Base-by-base conservation (phyloP, 2,113 vertebrate genomes). In the Muntiacus muntjak region DNA sequence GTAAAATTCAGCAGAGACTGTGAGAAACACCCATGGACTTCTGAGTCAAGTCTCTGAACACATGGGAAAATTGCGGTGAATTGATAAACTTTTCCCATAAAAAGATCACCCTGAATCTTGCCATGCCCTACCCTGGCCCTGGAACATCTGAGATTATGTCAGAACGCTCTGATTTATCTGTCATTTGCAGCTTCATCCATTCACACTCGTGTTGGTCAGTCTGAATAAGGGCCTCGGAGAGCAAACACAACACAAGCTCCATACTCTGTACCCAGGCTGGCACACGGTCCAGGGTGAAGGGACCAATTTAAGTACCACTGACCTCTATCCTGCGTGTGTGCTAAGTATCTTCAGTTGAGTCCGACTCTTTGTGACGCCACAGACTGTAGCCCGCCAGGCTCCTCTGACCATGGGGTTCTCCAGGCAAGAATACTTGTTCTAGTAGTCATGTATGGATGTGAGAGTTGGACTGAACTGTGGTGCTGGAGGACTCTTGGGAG, bases 211-310 rank as follows among this genome's bases (percentile, higher is more conserved):
- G 14, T 9, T 16, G 5, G 1, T 55, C 43, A 83, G 14, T 36
- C n/a, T 23, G 45, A 45, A 14, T 12, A 10, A 81, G 60, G 50
- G 8, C 30, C 76, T 17, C 15, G 5, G 13, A 11, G 21, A 25
- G 6, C 28, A 26, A 16, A 12, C 19, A 15, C 50, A 7, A 21
- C 21, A 16, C 16, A 14, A 40, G 33, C 57, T 47, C 17, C 33
- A 2, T 6, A 4, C 1, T 45, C 7, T 8, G 17, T 0, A 21
- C 5, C n/a, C 11, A 25, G 74, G 36, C 19, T 21, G 13, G 11
- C 13, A 14, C 21, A 26, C 0, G 0, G 45, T 1, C 1, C 21
- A 4, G 60, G 74, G 0, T 30, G 26, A n/a, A 52, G 78, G 23
- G n/a, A 21, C 5, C 10, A 5, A 7, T 43, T 30, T 23, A 19